Evolutionary conservation across 2,113 vertebrate genomes (phyloP).

Genomic region (Daubentonia madagascariensis): DNA sequence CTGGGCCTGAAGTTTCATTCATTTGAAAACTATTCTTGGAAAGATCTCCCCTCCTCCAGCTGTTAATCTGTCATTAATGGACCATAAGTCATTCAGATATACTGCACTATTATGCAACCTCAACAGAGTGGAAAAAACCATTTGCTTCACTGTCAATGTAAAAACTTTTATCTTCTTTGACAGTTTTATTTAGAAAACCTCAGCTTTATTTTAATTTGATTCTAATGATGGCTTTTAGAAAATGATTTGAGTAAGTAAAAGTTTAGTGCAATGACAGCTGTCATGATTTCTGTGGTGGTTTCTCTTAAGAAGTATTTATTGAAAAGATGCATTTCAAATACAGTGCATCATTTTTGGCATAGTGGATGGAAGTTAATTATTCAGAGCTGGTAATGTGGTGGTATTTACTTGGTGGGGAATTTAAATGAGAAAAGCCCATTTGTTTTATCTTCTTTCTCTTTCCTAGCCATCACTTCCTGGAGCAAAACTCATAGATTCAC

Average conservation of each 20-base stretch:
- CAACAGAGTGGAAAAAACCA: constrained; percentile 79
- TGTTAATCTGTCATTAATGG: constrained; percentile 73
- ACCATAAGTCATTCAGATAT: constrained; percentile 79
- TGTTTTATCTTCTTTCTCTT: background rate
- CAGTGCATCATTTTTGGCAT: constrained; percentile 48
- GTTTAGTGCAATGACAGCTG: constrained; percentile 72
- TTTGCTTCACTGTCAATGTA: constrained; percentile 81
- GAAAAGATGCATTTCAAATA: constrained; percentile 57
- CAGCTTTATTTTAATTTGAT: constrained; percentile 80
- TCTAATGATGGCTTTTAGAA: constrained; percentile 78
- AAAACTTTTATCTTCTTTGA: constrained; percentile 81
- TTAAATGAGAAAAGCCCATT: constrained; percentile 51
- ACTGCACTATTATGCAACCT: constrained; percentile 73
- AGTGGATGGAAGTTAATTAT: constrained; percentile 63
- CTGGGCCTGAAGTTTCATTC: constrained; percentile 48
- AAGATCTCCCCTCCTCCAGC: constrained; percentile 54
- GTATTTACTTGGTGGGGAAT: constrained; percentile 24
- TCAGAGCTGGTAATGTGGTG: constrained; percentile 40
- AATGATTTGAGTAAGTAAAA: constrained; percentile 69
- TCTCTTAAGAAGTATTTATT: constrained; percentile 73
- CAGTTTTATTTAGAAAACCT: constrained; percentile 83
- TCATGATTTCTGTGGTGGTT: constrained; percentile 62
- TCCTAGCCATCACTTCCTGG: constrained; percentile 2
- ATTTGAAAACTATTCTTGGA: constrained; percentile 56
- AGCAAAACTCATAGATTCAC: constrained; percentile 3